Percentiles rank a stretch among this genome's conserved stretches.
These are phyloP conservation scores for Desmophyllum pertusum DNA, from an alignment of 92 coral and sea anemone species.

Conservation along the genomic window DNA sequence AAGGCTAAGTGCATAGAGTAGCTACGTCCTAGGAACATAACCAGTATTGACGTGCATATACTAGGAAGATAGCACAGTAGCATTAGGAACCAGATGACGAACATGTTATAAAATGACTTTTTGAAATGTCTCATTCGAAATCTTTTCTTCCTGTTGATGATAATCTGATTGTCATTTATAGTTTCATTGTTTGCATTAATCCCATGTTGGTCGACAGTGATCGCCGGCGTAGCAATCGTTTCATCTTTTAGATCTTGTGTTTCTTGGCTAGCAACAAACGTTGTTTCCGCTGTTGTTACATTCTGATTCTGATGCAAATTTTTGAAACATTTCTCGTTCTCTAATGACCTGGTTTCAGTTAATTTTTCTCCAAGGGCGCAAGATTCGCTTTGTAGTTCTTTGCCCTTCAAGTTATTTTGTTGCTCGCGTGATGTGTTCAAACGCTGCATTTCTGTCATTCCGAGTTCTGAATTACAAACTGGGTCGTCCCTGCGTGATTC, in stretches of 20 bases:
- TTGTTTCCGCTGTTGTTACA: not conserved
- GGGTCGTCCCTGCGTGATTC: not conserved
- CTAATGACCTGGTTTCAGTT: not conserved
- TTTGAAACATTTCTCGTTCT: too few relatives aligned
- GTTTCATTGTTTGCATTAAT: not conserved
- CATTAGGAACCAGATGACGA: constrained; percentile 45
- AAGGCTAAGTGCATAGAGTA: constrained; percentile 38
- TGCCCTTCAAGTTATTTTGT: not conserved
- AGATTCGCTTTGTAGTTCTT: not conserved
- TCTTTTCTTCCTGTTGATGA: not conserved
- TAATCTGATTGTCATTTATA: not conserved
- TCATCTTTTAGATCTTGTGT: not conserved
- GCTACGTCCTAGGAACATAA: constrained; percentile 17
- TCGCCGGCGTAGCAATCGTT: not conserved
- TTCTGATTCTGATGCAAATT: too few relatives aligned
- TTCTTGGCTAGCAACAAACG: not conserved
- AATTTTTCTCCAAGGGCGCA: not conserved
- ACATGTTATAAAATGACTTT: constrained; percentile 42
- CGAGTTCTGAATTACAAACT: not conserved
- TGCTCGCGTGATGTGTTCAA: not conserved
- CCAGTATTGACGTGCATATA: constrained; percentile 19
- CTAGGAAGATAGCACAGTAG: constrained; percentile 36
- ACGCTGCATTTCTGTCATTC: not conserved
- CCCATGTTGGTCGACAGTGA: not conserved
- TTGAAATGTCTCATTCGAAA: constrained; percentile 36